Evolutionary conservation across 2,113 vertebrate species (phyloP), one percentile per base, ranked within the genome.

Genomic region (Pollachius pollachius): DNA sequence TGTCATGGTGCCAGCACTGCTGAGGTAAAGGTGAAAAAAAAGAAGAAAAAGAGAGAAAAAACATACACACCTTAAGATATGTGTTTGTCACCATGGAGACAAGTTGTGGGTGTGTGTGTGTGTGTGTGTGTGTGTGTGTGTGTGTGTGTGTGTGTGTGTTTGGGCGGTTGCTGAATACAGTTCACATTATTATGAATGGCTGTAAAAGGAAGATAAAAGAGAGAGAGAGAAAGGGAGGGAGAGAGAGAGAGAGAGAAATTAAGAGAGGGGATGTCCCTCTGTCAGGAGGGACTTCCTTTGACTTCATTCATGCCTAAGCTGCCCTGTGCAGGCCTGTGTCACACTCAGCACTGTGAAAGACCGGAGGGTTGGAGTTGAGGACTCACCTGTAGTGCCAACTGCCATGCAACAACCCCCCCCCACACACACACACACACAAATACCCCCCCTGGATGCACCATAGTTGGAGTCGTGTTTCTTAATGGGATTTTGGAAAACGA

Each of bases 41-140:
- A 73, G 64, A 74, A 72, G 56, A 12, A 15, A 23, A 63, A 62
- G 13, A 75, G 64, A 72, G 8, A 71, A 41, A 70, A 62, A 54
- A 67, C 27, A 70, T 52, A 3, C 85, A 85, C 73, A 85, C 79
- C 76, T 67, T 68, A 30, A 84, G 69, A 77, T 67, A 41, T 72
- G 73, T 79, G 87, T 82, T 86, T 86, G 82, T 90, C 72, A 19
- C 84, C 89, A 87, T 84, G 87, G 85, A 57, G 81, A 91, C 67
- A 71, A 48, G 56, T 52, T 34, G 15, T 21, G 15, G n/a, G 57
- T 90, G 88, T 91, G 89, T 89, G 85, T 23, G 23, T 23, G 23
- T 23, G 23, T 23, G 23, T 23, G 23, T 23, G 23, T 23, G 23
- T 23, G 23, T 23, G 23, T 23, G 23, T 23, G 23, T 23, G 23